A percentile compares a stretch with the other conserved stretches of the same genome.
phyloP scores from a whole-genome alignment of 2,113 vertebrate genomes.

The Ornithorhynchus anatinus region DNA sequence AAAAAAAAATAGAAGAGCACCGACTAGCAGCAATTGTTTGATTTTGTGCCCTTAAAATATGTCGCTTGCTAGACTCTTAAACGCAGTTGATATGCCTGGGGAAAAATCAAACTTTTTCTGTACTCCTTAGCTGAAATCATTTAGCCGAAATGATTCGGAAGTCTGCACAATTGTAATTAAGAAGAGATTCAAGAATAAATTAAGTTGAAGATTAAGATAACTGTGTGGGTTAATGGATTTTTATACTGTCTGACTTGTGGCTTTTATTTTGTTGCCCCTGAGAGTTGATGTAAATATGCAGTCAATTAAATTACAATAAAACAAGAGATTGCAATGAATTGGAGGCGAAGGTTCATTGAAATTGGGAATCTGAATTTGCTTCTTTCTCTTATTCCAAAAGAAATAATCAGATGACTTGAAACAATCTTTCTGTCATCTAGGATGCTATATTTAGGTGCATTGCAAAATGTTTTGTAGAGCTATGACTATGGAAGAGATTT shows the following conservation, averaged over 20 bases:
- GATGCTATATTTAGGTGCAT: conserved; percentile 47
- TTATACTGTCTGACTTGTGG: background rate
- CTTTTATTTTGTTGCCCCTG: conserved; percentile 22
- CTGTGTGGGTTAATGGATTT: background rate
- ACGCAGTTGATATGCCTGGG: background rate
- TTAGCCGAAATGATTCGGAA: background rate
- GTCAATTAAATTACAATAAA: conserved; percentile 36
- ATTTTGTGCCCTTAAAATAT: background rate
- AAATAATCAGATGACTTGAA: conserved; percentile 43
- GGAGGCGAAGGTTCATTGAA: conserved; percentile 37
- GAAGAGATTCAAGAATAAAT: background rate
- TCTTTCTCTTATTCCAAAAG: conserved; percentile 23
- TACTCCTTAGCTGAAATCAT: background rate
- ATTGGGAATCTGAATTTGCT: conserved; percentile 36
- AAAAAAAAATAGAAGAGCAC: background rate
- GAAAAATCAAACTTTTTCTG: background rate
- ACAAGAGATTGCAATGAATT: background rate
- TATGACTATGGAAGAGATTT: conserved; percentile 25
- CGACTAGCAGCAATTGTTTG: conserved; percentile 10
- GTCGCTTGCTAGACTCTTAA: background rate
- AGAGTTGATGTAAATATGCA: conserved; percentile 14
- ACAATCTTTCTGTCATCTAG: conserved; percentile 33
- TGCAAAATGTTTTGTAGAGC: conserved; percentile 27
- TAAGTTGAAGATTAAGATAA: background rate
- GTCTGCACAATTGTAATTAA: background rate